Base-by-base conservation (phyloP, 2,888 invertebrate species). In the Pseudococcus longispinus region DNA sequence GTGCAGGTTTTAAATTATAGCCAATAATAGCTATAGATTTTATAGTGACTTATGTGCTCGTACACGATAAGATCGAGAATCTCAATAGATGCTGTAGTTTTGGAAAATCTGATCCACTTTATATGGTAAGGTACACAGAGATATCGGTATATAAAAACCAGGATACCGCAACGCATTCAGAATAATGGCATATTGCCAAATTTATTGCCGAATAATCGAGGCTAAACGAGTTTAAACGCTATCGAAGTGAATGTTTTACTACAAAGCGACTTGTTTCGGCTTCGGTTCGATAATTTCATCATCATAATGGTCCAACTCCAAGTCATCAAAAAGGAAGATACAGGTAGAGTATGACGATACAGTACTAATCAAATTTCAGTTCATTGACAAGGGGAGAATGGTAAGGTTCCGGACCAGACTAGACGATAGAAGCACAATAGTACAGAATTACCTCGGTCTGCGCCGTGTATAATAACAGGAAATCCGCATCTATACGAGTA, bases 151-250 rank as follows among this genome's bases (percentile, higher is more conserved):
- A 65, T 1, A 23, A n/a, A 65, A 65, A 65, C 65, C 65, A 65
- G 65, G 65, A 65, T 65, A 23, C 65, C 23, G 9, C 23, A 65
- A 13, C 26, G 18, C 13, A 65, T 65, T 65, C 23, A 26, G 23
- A 26, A 65, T 65, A 65, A 26, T 65, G 26, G 23, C 65, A 51
- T 51, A 51, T 51, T 51, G 51, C 51, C 51, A 51, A 51, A 51
- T 51, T 74, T 74, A 74, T 74, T 37, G 74, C 74, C 74, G n/a
- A 74, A 74, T 74, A 74, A 74, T 74, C 74, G 18, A 74, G 74
- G 29, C 74, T 32, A 74, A 74, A 74, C 74, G 74, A 32, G 74
- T 74, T 74, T 29, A 37, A 29, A 74, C 15, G 74, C 32, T 18
- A n/a, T 32, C 26, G 37, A 37, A 74, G 74, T 37, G 74, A 74